phyloP scores from a whole-genome alignment of 2,888 invertebrate species.

The Keiferia lycopersicella region DNA sequence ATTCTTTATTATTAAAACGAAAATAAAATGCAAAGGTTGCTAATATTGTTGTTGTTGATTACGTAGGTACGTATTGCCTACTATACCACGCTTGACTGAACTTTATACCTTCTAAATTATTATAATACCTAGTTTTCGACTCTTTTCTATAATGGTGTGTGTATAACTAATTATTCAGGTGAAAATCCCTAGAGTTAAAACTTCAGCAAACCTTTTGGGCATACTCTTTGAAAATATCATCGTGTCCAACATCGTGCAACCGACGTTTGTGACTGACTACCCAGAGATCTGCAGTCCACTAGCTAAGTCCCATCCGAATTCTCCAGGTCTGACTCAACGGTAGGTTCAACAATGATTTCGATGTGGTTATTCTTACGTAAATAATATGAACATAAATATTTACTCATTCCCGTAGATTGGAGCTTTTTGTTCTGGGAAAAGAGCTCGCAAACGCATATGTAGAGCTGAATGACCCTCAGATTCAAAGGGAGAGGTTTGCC shows the following conservation, averaged over 20 bases:
- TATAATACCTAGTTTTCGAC: too few species aligned
- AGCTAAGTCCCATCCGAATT: background rate
- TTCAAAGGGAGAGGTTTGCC: background rate
- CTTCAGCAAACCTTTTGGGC: background rate
- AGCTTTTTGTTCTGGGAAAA: background rate
- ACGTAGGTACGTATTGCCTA: too few species aligned
- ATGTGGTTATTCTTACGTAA: too few species aligned
- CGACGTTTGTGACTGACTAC: slow-evolving; percentile 10
- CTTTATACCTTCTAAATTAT: too few species aligned
- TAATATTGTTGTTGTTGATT: too few species aligned
- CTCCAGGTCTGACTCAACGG: slow-evolving; percentile 6
- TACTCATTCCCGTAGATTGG: too few species aligned
- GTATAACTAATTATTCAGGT: too few species aligned
- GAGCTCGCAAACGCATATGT: background rate
- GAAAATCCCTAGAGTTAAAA: background rate
- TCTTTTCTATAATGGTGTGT: too few species aligned
- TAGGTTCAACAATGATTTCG: background rate
- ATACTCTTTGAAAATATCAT: background rate
- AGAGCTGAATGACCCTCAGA: slow-evolving; percentile 7
- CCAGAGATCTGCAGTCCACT: slow-evolving; percentile 4
- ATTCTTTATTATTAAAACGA: too few species aligned
- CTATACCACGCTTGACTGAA: too few species aligned
- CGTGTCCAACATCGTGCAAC: background rate
- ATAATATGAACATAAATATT: too few species aligned
- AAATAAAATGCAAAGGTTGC: too few species aligned